phyloP scores from a whole-genome alignment of 2,888 invertebrate species.

The Parnassius smintheus region DNA sequence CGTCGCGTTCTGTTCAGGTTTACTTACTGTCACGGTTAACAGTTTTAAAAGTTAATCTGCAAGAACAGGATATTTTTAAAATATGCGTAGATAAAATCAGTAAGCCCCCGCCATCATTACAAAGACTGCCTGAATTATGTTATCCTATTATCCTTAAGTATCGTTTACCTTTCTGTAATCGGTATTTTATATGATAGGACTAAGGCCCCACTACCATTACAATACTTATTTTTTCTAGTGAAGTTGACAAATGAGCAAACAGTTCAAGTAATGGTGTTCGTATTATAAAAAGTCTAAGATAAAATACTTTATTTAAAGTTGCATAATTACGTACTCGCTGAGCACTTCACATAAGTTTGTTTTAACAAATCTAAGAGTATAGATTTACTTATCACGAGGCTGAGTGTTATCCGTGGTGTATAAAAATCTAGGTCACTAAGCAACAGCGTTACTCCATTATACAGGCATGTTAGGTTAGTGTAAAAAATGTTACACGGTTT shows the following conservation, averaged over 20 bases:
- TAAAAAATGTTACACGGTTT: neutral
- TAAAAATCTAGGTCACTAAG: conserved; percentile 22
- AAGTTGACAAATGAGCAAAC: no score
- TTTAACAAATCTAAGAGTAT: conserved; percentile 19
- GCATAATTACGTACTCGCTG: no score
- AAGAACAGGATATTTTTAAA: no score
- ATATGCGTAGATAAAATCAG: neutral
- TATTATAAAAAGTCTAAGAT: no score
- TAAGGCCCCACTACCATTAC: no score
- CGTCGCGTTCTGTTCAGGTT: no score
- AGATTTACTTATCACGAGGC: conserved; percentile 13
- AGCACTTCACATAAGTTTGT: neutral
- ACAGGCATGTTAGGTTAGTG: neutral
- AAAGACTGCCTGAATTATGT: conserved; percentile 9
- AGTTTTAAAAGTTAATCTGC: no score
- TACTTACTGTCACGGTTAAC: no score
- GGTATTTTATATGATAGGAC: neutral
- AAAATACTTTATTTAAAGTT: no score
- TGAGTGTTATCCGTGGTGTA: conserved; percentile 1
- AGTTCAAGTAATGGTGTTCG: no score
- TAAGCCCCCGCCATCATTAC: conserved; percentile 1
- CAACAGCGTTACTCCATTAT: conserved; percentile 9
- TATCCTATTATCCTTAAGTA: conserved; percentile 12
- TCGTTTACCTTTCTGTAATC: conserved; percentile 16
- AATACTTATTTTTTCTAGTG: no score